Conservation (phyloP, 1,140 invertebrate species). For the Andrena cerasifolii region DNA sequence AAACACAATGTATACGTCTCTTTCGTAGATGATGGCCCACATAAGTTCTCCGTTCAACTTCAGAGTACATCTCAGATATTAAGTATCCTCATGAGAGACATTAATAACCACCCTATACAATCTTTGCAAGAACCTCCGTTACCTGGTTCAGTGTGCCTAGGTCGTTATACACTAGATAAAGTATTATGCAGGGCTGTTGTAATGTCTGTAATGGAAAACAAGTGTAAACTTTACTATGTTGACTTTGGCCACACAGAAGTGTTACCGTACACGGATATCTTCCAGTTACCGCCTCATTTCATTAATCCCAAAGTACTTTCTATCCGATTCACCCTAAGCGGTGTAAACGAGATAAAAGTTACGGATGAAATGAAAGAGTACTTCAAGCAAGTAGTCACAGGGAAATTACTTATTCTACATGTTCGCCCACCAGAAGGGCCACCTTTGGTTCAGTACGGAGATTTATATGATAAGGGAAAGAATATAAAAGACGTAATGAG, state of each 20-base stretch:
- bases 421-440: constrained; percentile 86
- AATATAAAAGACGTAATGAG: constrained; percentile 83
- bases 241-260: constrained; percentile 90
- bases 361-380: constrained; percentile 86
- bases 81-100: constrained; percentile 86
- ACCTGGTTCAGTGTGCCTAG: constrained; percentile 88
- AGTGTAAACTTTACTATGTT: constrained; percentile 88
- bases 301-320: constrained; percentile 88
- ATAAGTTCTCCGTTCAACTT: constrained; percentile 88
- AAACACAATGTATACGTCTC: constrained; percentile 87
- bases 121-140: constrained; percentile 85
- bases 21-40: constrained; percentile 89
- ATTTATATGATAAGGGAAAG: constrained; percentile 84
- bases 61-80: constrained; percentile 83
- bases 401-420: constrained; percentile 84
- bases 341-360: constrained; percentile 86
- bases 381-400: constrained; percentile 86
- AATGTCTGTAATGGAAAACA: constrained; percentile 84
- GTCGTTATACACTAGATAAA: constrained; percentile 85
- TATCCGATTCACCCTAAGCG: constrained; percentile 87
- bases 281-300: constrained; percentile 87
- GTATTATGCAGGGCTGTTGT: constrained; percentile 88
- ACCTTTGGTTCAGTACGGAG: constrained; percentile 88
- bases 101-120: constrained; percentile 82
- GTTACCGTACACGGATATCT: constrained; percentile 86